Evolutionary conservation across 92 coral and sea anemone species (phyloP).

Genomic region (Epizoanthus ramosus): DNA sequence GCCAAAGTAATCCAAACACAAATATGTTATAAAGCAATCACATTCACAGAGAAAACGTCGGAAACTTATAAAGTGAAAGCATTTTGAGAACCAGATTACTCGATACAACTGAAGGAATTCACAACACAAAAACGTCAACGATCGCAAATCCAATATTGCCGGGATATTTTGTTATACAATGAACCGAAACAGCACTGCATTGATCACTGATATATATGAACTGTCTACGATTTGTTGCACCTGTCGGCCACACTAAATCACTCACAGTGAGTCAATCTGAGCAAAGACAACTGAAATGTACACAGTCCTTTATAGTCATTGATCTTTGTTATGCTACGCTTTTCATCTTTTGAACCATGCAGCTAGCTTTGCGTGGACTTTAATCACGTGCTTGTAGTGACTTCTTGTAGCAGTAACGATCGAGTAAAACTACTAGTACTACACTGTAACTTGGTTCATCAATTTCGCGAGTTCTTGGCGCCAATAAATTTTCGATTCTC

Average conservation of each 20-base stretch:
- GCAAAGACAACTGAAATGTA: conserved; percentile 2
- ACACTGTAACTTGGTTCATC: not conserved
- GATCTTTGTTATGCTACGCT: not conserved
- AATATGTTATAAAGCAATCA: not conserved
- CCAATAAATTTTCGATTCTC: conserved; percentile 11
- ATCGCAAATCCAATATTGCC: conserved; percentile 10
- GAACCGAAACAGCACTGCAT: conserved; percentile 26
- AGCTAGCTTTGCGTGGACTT: not conserved
- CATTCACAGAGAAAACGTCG: not conserved
- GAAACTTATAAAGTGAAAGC: not conserved
- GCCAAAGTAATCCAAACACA: not conserved
- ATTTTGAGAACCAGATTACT: not conserved
- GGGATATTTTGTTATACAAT: conserved; percentile 17
- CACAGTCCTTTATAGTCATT: not conserved
- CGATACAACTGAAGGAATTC: not conserved
- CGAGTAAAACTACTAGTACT: not conserved
- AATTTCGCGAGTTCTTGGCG: conserved; percentile 29
- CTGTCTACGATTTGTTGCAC: not conserved
- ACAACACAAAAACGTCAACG: not conserved
- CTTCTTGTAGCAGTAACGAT: not conserved
- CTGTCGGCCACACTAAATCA: conserved; percentile 13
- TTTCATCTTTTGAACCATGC: not conserved
- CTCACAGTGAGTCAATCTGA: not conserved
- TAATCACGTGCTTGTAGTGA: conserved; percentile 2
- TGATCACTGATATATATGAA: conserved; percentile 2